These are phyloP conservation scores for Pogonognathellus flavescens DNA, from an alignment of 1,140 invertebrate species.

Conservation along the genomic window DNA sequence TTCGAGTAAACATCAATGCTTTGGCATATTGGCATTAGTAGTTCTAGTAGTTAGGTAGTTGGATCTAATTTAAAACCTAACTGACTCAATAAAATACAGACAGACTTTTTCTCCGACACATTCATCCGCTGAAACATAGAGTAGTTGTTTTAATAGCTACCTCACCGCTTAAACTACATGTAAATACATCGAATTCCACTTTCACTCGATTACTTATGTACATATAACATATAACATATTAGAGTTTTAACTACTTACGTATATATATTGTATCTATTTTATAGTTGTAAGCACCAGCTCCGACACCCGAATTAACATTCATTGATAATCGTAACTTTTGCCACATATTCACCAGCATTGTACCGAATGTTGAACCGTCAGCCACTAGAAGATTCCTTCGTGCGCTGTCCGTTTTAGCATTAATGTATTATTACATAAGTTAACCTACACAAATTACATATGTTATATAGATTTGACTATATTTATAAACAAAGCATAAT, in stretches of 20 bases:
- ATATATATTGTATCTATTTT: neutral
- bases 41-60: no score
- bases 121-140: conserved; percentile 1
- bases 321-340: conserved; percentile 20
- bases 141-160: neutral
- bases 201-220: neutral
- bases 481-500: no score
- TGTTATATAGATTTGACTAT: no score
- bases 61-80: neutral
- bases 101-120: conserved; percentile 3
- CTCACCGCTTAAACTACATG: no score
- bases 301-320: conserved; percentile 1
- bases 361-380: neutral
- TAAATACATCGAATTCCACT: neutral
- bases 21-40: conserved; percentile 19
- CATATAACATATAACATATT: neutral
- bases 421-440: no score
- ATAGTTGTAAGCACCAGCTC: neutral
- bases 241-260: neutral
- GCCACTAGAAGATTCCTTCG: conserved; percentile 4
- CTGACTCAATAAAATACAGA: neutral
- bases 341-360: conserved; percentile 15
- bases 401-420: conserved; percentile 2
- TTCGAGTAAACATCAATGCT: neutral
- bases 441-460: no score